Evolutionary conservation across 2,797 vertebrate genomes (phyloP).

Genomic region (Xiphorhynchus erythropygius): DNA sequence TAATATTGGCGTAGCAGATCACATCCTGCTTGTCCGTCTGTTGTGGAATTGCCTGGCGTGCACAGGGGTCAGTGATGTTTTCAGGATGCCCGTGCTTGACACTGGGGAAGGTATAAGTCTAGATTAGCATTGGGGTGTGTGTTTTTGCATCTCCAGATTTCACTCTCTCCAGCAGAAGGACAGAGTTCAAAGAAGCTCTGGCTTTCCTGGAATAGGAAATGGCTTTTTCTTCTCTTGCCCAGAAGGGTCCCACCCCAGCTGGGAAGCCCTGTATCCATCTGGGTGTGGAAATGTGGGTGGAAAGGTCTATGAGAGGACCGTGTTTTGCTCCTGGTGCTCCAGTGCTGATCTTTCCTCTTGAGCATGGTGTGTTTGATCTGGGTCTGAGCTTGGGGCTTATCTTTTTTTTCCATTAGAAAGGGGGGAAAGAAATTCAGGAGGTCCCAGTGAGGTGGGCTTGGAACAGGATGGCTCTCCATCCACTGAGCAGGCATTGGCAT

Average conservation of each 20-base stretch:
- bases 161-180: neutral
- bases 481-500: neutral
- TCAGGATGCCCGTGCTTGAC: neutral
- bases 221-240: neutral
- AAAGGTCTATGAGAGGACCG: neutral
- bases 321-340: neutral
- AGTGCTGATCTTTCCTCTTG: neutral
- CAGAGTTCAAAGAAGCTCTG: slow-evolving; percentile 30
- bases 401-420: neutral
- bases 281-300: neutral
- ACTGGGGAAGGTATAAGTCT: neutral
- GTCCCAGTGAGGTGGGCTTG: neutral
- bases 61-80: rapidly evolving
- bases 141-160: neutral
- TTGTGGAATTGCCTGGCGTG: neutral
- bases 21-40: rapidly evolving
- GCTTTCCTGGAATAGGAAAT: slow-evolving; percentile 15
- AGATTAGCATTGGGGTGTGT: neutral
- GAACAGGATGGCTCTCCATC: neutral
- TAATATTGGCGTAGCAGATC: neutral
- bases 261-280: neutral
- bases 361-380: neutral
- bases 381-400: neutral
- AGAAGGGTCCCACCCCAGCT: neutral
- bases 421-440: neutral